Evolutionary conservation across 2,797 vertebrate species (phyloP).

Genomic region (Chaetophractus vellerosus): DNA sequence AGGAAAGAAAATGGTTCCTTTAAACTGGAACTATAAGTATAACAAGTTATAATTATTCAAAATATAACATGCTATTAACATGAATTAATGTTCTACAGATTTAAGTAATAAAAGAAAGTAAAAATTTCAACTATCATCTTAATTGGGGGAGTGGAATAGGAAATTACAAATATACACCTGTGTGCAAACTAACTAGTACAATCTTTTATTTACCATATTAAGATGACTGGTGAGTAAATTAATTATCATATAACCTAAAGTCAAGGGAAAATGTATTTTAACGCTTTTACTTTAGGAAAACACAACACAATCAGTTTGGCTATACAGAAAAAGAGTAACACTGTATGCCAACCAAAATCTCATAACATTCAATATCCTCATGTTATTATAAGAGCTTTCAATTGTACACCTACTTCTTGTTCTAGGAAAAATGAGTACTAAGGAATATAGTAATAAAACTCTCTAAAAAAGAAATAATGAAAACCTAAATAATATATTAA

Average conservation of each 20-base stretch:
- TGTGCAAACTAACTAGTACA: neutral
- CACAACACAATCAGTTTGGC: neutral
- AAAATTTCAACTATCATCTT: slow-evolving; percentile 20
- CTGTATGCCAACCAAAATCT: neutral
- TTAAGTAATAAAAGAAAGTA: slow-evolving; percentile 14
- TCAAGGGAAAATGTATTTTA: neutral
- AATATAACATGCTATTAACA: neutral
- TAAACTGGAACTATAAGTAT: neutral
- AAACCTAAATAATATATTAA: slow-evolving; percentile 29
- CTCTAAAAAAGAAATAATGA: neutral
- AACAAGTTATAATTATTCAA: neutral
- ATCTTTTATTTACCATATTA: neutral
- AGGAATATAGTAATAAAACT: slow-evolving; percentile 4
- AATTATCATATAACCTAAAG: neutral
- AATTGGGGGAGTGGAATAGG: neutral
- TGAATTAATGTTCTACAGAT: slow-evolving; percentile 21
- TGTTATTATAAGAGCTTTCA: neutral
- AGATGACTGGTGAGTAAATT: neutral
- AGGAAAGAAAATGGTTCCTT: neutral
- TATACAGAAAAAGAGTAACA: slow-evolving; percentile 6
- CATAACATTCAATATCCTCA: neutral
- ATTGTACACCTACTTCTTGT: neutral
- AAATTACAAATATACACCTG: neutral
- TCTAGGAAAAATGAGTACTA: neutral
- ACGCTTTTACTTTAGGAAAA: neutral